A percentile compares a stretch with the other conserved stretches of the same genome.
phyloP scores from a whole-genome alignment of 2,888 invertebrate species.

The Selenia dentaria region DNA sequence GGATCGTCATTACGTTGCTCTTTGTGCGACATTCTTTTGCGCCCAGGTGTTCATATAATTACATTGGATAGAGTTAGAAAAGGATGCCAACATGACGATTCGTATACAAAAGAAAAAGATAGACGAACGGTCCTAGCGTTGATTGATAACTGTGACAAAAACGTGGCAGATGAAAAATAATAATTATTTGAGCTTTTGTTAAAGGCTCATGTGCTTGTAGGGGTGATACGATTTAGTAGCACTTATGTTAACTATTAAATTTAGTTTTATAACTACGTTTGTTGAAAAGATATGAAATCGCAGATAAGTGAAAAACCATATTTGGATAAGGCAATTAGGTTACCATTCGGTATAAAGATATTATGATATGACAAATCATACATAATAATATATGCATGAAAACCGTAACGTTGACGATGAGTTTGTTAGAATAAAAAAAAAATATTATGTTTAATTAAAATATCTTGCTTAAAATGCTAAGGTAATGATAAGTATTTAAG shows the following conservation, averaged over 20 bases:
- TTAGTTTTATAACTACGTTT: slow-evolving; percentile 4
- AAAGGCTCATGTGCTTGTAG: slow-evolving; percentile 74
- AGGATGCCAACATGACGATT: slow-evolving; percentile 50
- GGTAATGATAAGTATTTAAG: no score
- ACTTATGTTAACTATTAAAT: slow-evolving; percentile 17
- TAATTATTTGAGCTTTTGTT: slow-evolving; percentile 83
- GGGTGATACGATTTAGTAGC: slow-evolving; percentile 54
- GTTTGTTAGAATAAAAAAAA: no score
- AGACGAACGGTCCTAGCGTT: slow-evolving; percentile 67
- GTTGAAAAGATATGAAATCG: no score
- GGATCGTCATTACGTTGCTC: slow-evolving; percentile 81
- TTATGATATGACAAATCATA: no score
- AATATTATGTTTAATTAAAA: no score
- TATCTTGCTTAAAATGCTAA: no score
- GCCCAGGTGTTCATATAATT: slow-evolving; percentile 84
- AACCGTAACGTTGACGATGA: no score
- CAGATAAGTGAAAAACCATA: no score
- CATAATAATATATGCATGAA: no score
- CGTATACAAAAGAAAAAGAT: slow-evolving; percentile 50
- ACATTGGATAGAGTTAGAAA: slow-evolving; percentile 65
- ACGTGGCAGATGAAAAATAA: slow-evolving; percentile 84
- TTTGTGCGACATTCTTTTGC: slow-evolving; percentile 84
- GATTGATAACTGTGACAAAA: slow-evolving; percentile 86
- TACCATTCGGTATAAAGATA: no score
- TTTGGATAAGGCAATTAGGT: no score